phyloP scores from a whole-genome alignment of 2,113 vertebrate species.

The Xenopus laevis region DNA sequence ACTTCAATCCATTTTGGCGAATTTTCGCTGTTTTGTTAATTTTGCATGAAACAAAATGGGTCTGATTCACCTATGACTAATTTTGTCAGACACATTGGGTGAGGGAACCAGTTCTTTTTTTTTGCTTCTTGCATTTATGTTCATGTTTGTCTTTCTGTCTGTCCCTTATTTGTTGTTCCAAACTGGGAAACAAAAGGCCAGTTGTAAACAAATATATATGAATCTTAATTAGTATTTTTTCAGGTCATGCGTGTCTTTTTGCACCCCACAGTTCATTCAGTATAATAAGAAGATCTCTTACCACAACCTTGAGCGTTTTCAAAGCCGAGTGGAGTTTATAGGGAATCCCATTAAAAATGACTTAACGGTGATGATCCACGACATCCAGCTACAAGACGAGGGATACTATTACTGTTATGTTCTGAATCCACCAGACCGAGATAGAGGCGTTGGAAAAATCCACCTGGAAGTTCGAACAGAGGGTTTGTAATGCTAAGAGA shows the following conservation, averaged over 20 bases:
- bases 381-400: slow-evolving; percentile 79
- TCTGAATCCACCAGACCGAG: slow-evolving; percentile 87
- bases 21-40: too few relatives aligned
- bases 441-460: slow-evolving; percentile 76
- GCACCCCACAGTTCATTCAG: slow-evolving; percentile 75
- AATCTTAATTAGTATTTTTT: too few relatives aligned
- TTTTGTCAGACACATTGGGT: too few relatives aligned
- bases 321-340: slow-evolving; percentile 80
- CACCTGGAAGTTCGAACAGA: slow-evolving; percentile 77
- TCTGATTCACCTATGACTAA: too few relatives aligned
- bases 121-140: too few relatives aligned
- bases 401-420: slow-evolving; percentile 88
- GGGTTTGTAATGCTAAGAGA: slow-evolving; percentile 66
- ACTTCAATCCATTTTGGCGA: too few relatives aligned
- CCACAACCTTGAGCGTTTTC: slow-evolving; percentile 72
- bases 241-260: not conserved
- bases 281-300: slow-evolving; percentile 81
- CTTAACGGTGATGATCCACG: slow-evolving; percentile 81
- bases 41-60: too few relatives aligned
- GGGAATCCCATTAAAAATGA: slow-evolving; percentile 90
- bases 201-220: too few relatives aligned
- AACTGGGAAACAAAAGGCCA: too few relatives aligned
- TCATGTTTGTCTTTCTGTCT: too few relatives aligned
- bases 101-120: too few relatives aligned
- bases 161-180: too few relatives aligned